Evolutionary conservation across 1,140 invertebrate genomes (phyloP), one percentile per base, ranked within the genome.

Genomic region (Temnothorax longispinosus): DNA sequence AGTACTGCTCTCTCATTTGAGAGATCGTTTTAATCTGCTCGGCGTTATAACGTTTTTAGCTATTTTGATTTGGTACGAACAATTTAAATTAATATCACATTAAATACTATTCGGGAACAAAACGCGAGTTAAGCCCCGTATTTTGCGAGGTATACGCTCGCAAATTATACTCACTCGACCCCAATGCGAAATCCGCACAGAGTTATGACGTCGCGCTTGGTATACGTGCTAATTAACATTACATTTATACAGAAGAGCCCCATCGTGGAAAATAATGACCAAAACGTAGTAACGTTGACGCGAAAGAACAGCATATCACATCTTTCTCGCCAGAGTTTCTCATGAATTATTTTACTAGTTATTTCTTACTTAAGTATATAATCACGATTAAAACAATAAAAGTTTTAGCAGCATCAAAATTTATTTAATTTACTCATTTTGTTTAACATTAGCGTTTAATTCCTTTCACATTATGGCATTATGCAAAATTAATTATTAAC

Each of bases 81-180:
- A 74, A 62, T 84, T 84, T 84, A 84, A 84, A 84, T 84, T 75
- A 72, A 75, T 72, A 74, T 74, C 38, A 38, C 54, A 62, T 84
- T 84, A 75, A 84, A 84, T 58, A 32, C 44, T 72, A 44, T 35
- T 60, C 27, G 67, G 54, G 41, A 82, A 44, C 38, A 50, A 74
- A 82, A 82, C 41, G 54, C 62, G 62, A 80, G 35, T 74, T 72
- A 82, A 82, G 38, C 52, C 21, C 21, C 11, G 80, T 54, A 47
- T 82, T 82, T 74, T 38, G 41, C 27, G 21, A 41, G 47, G 7
- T 21, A 27, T 27, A 8, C 65, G 18, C 21, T 56, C 41, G 80
- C 18, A 38, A 82, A 72, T 74, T 72, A n/a, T 58, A 74, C 38
- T 54, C 76, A 65, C 77, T 80, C 62, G 77, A 80, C 62, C 56